A percentile compares a stretch with the other conserved stretches of the same genome.
Conservation (phyloP, 2,797 vertebrate species). For the Takifugu ocellatus region DNA sequence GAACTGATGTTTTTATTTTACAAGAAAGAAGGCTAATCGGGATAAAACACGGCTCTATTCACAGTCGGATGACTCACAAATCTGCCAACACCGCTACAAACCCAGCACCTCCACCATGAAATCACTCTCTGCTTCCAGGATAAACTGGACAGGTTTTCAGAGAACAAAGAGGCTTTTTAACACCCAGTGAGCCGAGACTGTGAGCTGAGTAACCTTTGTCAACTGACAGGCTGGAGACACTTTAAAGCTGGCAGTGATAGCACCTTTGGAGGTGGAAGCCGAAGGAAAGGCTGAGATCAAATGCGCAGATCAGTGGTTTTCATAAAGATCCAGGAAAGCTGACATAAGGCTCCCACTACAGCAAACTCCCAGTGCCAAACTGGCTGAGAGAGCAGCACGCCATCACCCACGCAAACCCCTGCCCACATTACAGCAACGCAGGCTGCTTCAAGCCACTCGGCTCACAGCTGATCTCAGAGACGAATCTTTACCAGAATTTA, state of each 20-base stretch:
- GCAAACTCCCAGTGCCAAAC: constrained; percentile 59
- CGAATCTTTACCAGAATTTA: not conserved
- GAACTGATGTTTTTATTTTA: no score
- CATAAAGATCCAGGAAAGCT: constrained; percentile 17
- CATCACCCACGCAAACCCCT: constrained; percentile 66
- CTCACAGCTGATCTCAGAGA: constrained; percentile 40
- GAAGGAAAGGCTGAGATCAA: no score
- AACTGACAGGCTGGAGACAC: constrained; percentile 16
- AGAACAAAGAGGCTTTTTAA: constrained; percentile 39
- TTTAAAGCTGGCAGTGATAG: constrained; percentile 10
- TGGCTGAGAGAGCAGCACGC: constrained; percentile 62
- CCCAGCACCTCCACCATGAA: constrained; percentile 11
- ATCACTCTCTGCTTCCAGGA: constrained; percentile 20
- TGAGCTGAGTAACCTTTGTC: constrained; percentile 29
- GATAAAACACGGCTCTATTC: constrained; percentile 33
- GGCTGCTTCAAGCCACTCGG: constrained; percentile 48
- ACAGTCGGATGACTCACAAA: constrained; percentile 46
- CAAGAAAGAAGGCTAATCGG: constrained; percentile 9
- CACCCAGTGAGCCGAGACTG: constrained; percentile 19
- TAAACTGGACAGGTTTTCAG: constrained; percentile 18
- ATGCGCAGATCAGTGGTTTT: no score
- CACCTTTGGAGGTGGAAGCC: constrained; percentile 2
- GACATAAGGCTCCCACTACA: constrained; percentile 50
- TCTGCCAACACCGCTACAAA: constrained; percentile 7
- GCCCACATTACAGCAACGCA: constrained; percentile 57